Evolutionary conservation across 53 echinoderm and acorn worm species (phyloP), one percentile per base, ranked within the genome.

Genomic region (Patiria pectinifera): DNA sequence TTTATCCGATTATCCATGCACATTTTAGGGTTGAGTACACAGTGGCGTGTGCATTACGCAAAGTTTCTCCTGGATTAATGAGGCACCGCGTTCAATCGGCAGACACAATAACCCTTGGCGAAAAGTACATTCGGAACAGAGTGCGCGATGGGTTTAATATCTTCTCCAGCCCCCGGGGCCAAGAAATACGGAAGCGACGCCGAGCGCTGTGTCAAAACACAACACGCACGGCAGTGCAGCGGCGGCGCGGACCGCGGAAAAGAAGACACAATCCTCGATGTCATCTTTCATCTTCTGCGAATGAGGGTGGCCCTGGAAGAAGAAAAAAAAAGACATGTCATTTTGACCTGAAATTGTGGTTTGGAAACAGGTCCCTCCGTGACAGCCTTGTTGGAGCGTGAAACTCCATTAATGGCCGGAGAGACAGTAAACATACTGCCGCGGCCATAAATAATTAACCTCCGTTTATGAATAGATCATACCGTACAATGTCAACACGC

Each of bases 381-480:
- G 16, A 35, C 19, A 19, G 80, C 19, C 46, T 46, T 79, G 16
- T 45, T 11, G 46, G 14, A 47, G 80, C 80, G 46, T 79, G 80
- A 79, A 79, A 47, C 46, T 47, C 80, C 80, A 79, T 79, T 79
- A 79, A 45, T 4, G 45, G 24, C 18, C 12, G 48, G 22, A 45
- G 16, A 79, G 5, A 46, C 76, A 45, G 80, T 45, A 79, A 79
- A 46, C 48, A 46, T 13, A 18, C 80, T 5, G 48, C 80, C 46
- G 12, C 16, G 80, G 80, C 45, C 48, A 46, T 79, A 45, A 79
- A 79, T 79, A 79, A 79, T 79, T 79, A 79, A 79, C 19, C 47
- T 45, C 11, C 48, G 13, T 15, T 79, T 79, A 22, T 45, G 14
- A 74, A 74, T 74, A 24, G 74, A 74, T 79, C 48, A 46, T 46